These are phyloP conservation scores for Tipula vernalis DNA, from an alignment of 2,888 invertebrate species.

Conservation along the genomic window DNA sequence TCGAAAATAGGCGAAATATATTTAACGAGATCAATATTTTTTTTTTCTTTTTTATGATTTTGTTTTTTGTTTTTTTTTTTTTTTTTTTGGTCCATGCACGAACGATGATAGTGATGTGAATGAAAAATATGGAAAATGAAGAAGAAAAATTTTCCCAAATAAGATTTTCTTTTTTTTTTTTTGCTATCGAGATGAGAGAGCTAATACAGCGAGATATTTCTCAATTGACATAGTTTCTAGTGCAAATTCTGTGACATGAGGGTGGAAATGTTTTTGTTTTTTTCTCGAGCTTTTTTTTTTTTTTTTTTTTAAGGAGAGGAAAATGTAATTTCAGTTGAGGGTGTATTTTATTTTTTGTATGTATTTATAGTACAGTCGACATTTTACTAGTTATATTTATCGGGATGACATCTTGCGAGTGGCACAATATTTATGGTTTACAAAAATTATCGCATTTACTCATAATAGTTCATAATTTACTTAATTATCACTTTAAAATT, in stretches of 20 bases:
- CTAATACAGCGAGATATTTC: background rate
- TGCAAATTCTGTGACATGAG: background rate
- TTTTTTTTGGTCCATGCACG: background rate
- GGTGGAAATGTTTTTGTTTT: background rate
- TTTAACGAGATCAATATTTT: background rate
- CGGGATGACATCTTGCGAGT: background rate
- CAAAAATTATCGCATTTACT: background rate
- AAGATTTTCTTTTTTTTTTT: background rate
- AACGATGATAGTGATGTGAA: background rate
- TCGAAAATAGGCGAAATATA: background rate
- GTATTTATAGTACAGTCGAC: background rate
- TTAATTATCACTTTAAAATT: background rate
- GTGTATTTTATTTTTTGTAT: background rate
- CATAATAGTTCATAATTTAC: background rate
- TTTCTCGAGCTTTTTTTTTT: too few relatives aligned
- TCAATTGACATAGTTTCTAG: background rate
- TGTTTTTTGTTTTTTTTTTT: too few relatives aligned
- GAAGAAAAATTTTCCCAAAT: background rate
- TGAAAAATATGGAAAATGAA: background rate
- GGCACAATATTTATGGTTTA: background rate
- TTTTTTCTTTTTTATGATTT: background rate
- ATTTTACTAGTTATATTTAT: background rate
- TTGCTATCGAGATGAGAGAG: background rate
- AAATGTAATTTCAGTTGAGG: background rate
- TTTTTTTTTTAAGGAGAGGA: background rate